Percentiles rank a stretch among this genome's conserved stretches.
Evolutionary conservation across 2,888 invertebrate genomes (phyloP).

Genomic region (Muscina levida): DNA sequence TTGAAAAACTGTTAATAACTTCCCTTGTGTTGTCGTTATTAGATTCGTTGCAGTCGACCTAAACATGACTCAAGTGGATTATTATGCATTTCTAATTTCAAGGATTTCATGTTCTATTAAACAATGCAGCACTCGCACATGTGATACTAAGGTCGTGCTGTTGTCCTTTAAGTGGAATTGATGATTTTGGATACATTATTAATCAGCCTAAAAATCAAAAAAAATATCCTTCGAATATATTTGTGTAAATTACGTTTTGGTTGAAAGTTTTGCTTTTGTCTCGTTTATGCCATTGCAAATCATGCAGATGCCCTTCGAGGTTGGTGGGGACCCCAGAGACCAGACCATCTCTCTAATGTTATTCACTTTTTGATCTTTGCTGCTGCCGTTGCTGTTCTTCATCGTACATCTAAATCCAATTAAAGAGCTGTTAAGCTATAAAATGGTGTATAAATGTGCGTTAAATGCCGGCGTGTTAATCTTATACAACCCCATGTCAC

Average conservation of each 20-base stretch:
- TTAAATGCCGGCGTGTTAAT: slow-evolving; percentile 66
- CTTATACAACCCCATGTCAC: slow-evolving; percentile 57
- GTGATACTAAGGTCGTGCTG: not conserved
- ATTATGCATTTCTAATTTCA: not conserved
- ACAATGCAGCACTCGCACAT: no score
- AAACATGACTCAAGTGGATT: slow-evolving; percentile 7
- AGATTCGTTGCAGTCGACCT: slow-evolving; percentile 30
- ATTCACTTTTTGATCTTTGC: slow-evolving; percentile 31
- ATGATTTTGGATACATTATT: no score
- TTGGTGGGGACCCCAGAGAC: slow-evolving; percentile 53
- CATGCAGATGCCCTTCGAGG: slow-evolving; percentile 37
- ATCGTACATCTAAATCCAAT: slow-evolving; percentile 68
- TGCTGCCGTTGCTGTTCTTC: slow-evolving; percentile 43
- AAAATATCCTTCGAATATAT: no score
- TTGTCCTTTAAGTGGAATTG: no score
- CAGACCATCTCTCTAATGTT: not conserved
- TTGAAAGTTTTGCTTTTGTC: slow-evolving; percentile 17
- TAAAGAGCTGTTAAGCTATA: slow-evolving; percentile 68
- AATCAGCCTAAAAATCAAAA: no score
- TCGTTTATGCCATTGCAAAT: slow-evolving; percentile 7
- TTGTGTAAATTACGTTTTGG: no score
- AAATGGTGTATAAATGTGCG: slow-evolving; percentile 66
- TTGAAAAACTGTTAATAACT: slow-evolving; percentile 42
- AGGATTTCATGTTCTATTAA: not conserved
- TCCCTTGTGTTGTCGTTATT: slow-evolving; percentile 22